phyloP scores from a whole-genome alignment of 2,797 vertebrate genomes.

The Molothrus aeneus region DNA sequence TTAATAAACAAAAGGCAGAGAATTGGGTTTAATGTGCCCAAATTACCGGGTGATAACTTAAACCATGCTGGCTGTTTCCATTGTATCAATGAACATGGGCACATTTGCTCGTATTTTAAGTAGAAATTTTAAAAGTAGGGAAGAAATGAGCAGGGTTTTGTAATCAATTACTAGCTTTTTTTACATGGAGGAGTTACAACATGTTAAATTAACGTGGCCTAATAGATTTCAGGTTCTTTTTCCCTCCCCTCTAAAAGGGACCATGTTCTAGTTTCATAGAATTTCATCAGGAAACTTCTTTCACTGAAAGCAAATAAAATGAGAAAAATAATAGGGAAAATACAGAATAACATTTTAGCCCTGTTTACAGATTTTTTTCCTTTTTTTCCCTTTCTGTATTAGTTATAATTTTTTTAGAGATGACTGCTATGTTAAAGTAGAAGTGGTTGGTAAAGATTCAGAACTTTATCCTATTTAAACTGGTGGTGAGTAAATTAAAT shows the following conservation, averaged over 20 bases:
- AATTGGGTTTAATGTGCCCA: constrained; percentile 58
- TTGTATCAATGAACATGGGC: not conserved
- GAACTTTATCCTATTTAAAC: not conserved
- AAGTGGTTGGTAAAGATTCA: not conserved
- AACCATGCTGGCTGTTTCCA: constrained; percentile 26
- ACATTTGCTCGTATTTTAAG: not conserved
- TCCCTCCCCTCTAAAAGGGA: not conserved
- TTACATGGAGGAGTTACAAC: not conserved
- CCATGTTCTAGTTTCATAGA: not conserved
- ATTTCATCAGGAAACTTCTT: not conserved
- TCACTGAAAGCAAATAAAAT: not conserved
- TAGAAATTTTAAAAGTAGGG: not conserved
- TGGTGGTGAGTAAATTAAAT: constrained; percentile 30
- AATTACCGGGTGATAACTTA: constrained; percentile 52
- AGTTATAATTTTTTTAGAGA: constrained; percentile 9
- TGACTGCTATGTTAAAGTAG: not conserved
- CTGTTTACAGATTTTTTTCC: not conserved
- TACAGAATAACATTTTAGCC: not conserved
- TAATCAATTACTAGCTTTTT: constrained; percentile 34
- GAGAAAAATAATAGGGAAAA: not conserved
- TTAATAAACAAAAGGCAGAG: constrained; percentile 63
- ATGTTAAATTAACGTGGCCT: constrained; percentile 10
- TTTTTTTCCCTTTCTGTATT: not conserved
- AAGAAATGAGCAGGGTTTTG: constrained; percentile 20
- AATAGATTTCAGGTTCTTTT: not conserved